Percentiles rank a stretch among this genome's conserved stretches.
phyloP scores from a whole-genome alignment of 2,113 vertebrate genomes.

The Nestor notabilis region DNA sequence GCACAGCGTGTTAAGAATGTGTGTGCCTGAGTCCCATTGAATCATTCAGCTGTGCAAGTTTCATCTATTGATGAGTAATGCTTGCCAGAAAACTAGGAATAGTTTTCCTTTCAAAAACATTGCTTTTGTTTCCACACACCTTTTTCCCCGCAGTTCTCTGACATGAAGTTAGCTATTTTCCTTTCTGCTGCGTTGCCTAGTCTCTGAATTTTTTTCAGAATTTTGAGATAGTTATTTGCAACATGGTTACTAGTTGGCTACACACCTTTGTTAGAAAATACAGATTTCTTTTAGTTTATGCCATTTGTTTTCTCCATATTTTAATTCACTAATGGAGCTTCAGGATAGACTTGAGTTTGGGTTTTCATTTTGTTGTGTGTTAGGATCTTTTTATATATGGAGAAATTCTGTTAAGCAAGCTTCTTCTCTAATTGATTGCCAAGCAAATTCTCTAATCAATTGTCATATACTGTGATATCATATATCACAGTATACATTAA shows the following conservation, averaged over 20 bases:
- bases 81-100: slow-evolving; percentile 43
- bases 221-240: not conserved
- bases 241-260: not conserved
- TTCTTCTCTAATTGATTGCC: not conserved
- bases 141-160: not conserved
- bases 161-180: not conserved
- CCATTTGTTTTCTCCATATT: not conserved
- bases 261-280: not conserved
- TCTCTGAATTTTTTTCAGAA: not conserved
- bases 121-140: not conserved
- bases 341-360: not conserved
- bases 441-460: not conserved
- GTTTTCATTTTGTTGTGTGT: not conserved
- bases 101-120: slow-evolving; percentile 48
- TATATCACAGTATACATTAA: too few species aligned
- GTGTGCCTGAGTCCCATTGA: not conserved
- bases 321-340: not conserved
- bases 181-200: not conserved
- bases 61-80: not conserved
- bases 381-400: not conserved
- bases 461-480: not conserved
- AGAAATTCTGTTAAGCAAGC: not conserved
- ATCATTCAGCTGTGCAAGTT: not conserved
- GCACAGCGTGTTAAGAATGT: not conserved
- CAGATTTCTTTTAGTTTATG: not conserved